Evolutionary conservation across 2,888 invertebrate genomes (phyloP), one percentile per base, ranked within the genome.

Genomic region (Mimumesa dahlbomi): DNA sequence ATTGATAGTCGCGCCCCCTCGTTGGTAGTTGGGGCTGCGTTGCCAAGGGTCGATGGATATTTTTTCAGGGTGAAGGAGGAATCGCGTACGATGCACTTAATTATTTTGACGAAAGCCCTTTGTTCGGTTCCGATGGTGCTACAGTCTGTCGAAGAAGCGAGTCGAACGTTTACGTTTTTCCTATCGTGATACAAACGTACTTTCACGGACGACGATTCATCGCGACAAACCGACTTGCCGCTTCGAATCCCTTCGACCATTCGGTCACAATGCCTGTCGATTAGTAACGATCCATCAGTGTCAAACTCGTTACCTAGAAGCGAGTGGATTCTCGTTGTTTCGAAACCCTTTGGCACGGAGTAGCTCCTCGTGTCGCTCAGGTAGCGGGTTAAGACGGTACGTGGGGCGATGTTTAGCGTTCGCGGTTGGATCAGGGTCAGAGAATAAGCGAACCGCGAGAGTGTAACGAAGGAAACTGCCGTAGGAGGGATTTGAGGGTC

Each of bases 1-100:
- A 88, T 88, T 86, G 87, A 88, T 88, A 84, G 84, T 85, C 85
- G 84, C 83, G 85, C 84, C 88, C 87, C 84, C 78, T 81, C 73
- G 76, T 75, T 83, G 82, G 80, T 82, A 84, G 72, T 82, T 67
- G 67, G 61, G 70, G 66, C 66, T 43, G 61, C 62, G 50, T 36
- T 65, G 62, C 56, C 64, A 68, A 67, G 69, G 68, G 56, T 56
- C 56, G 75, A 67, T 50, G 62, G 64, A 57, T 62, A 65, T 52
- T 66, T 71, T 73, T 62, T 70, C 56, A 56, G 59, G 63, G 77
- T 65, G 67, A 69, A 50, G 69, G 57, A 65, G 59, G 61, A 64
- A 67, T 64, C 57, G 54, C 59, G 53, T 42, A 52, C 31, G 42
- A 53, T 36, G 52, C 56, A 50, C 62, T 75, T 69, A 65, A 63